Base-by-base conservation (phyloP, 2,113 vertebrate species). In the Oreochromis spilurus region DNA sequence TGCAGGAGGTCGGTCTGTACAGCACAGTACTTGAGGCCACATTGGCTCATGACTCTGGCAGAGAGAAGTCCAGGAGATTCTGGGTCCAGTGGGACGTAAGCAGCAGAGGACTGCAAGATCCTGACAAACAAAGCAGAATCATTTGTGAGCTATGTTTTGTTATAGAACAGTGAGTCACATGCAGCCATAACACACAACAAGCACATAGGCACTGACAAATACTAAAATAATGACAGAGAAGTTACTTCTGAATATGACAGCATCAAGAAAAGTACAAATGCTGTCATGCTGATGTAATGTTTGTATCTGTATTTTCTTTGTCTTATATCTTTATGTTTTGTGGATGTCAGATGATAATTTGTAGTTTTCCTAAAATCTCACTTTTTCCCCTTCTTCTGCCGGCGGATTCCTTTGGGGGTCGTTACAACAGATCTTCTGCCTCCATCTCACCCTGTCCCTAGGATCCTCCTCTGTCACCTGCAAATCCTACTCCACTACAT, bases 1-100 rank as follows among this genome's bases (percentile, higher is more conserved):
- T 96, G 93, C 75, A 97, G 57, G 84, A 97, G 95, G 81, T 96
- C 93, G 65, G 97, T 97, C 92, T 98, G 97, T 89, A 99, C 96
- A 26, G 97, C 96, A 87, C 98, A 92, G 95, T 95, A 97, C 6
- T 92, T 93, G 29, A 99, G 93, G 38, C 94, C 94, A 93, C 96
- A 97, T 78, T 90, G 97, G 72, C 89, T 94, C 91, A 99, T 96
- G 81, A 98, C 96, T 82, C 96, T 88, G 50, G 94, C 48, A 10
- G 96, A 96, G 77, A 97, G 88, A 2, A 84, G 40, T 67, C 97
- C 95, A 50, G 97, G 96, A 70, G 94, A 95, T 67, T 97, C 97
- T 78, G 98, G 98, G 93, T 99, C 97, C 88, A 99, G 9, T 8
- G 98, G 97, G 11, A 94, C 96, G 92, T 98, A 99, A 0, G 98